Base-by-base conservation (phyloP, 1,140 invertebrate genomes). In the Drosophila tani region DNA sequence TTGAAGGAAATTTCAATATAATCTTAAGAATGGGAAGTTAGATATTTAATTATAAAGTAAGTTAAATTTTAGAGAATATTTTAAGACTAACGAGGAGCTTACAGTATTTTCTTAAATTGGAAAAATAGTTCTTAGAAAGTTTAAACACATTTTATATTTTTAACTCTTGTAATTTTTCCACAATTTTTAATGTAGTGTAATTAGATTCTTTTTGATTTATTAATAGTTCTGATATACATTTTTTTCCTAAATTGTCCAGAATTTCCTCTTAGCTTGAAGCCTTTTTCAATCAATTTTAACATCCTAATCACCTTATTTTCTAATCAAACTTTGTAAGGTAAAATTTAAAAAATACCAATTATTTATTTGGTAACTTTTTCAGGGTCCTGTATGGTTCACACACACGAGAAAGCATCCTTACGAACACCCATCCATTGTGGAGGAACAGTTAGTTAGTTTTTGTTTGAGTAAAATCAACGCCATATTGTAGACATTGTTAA, bases 401-500 rank as follows among this genome's bases (percentile, higher is more conserved):
- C 19, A 55, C 56, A 41, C 32, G 19, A 35, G 29, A 19, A 35
- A 35, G 29, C 14, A 40, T 21, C 53, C 32, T 24, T 35, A 24
- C 17, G 0, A 29, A 1, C 62, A 65, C 19, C 15, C 57, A 64
- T 41, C 35, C 63, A 74, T 56, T 59, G 46, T 74, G 35, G 35
- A 35, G 41, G 58, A 59, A 58, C 74, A 81, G 70, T 73, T 79
- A 81, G 82, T 73, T 80, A 80, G 83, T 87, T 82, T 87, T 87
- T 87, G 81, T 82, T 82, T 90, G 85, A 84, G 85, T 84, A 82
- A 82, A 84, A 82, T 86, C 77, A 90, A 82, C 82, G 81, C 86
- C 82, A 90, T 91, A 90, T 81, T 90, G 85, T 90, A 90, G 81
- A 82, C 86, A 87, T 87, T 87, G 83, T 87, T 87, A 87, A 82